Evolutionary conservation across 2,797 vertebrate genomes (phyloP).

Genomic region (Paedocypris micromegethes): DNA sequence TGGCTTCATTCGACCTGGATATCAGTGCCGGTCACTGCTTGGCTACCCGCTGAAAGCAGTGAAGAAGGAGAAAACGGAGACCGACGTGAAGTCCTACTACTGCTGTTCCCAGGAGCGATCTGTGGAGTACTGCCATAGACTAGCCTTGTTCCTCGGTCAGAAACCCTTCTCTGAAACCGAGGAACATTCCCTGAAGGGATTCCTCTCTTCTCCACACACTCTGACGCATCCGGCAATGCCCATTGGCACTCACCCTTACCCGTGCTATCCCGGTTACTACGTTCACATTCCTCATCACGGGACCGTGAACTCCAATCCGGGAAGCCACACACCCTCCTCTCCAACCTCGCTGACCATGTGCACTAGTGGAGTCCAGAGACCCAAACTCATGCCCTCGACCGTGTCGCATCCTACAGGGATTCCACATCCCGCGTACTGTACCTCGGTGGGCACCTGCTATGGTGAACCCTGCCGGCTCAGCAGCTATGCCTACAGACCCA

Average conservation of each 20-base stretch:
- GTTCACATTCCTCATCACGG: conserved; percentile 71
- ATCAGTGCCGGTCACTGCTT: conserved; percentile 60
- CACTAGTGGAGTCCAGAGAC: conserved; percentile 65
- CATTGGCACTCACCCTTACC: conserved; percentile 67
- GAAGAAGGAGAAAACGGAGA: conserved; percentile 72
- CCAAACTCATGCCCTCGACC: conserved; percentile 70
- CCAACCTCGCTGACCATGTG: conserved; percentile 61
- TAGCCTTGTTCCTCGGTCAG: conserved; percentile 88
- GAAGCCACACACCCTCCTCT: conserved; percentile 57
- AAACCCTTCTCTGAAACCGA: conserved; percentile 82
- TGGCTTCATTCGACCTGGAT: conserved; percentile 59
- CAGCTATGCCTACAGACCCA: conserved; percentile 76
- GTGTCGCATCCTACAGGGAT: conserved; percentile 76
- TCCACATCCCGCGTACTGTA: conserved; percentile 83
- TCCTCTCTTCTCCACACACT: conserved; percentile 73
- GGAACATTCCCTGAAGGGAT: conserved; percentile 76
- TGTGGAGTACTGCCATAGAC: conserved; percentile 81
- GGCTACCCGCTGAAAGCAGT: conserved; percentile 69
- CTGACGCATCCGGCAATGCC: conserved; percentile 58
- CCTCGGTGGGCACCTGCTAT: conserved; percentile 79
- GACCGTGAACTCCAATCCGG: conserved; percentile 65
- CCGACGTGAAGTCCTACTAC: conserved; percentile 70
- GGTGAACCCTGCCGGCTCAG: conserved; percentile 78
- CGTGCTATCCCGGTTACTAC: conserved; percentile 72
- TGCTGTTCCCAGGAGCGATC: conserved; percentile 78